phyloP scores from a whole-genome alignment of 2,888 invertebrate genomes.

The Anoplius nigerrimus region DNA sequence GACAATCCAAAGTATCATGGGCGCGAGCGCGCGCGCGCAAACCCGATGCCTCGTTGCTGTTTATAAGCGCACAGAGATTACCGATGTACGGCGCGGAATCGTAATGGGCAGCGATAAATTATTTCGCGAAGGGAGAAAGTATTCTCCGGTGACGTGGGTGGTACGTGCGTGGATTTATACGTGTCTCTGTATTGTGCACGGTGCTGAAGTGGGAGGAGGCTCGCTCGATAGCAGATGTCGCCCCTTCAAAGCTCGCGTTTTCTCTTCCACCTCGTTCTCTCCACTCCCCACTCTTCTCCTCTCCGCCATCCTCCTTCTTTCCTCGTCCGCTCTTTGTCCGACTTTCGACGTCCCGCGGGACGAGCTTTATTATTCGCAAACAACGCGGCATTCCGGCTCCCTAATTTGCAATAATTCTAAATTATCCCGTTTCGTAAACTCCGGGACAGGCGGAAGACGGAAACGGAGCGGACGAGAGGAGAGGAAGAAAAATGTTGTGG shows the following conservation, averaged over 20 bases:
- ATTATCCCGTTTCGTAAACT: conserved; percentile 65
- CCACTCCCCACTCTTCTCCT: conserved; percentile 21
- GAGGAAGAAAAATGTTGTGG: conserved; percentile 58
- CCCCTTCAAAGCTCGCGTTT: conserved; percentile 12
- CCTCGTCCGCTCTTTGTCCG: no score
- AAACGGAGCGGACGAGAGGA: conserved; percentile 47
- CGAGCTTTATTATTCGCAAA: conserved; percentile 61
- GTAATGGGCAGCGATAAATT: no score
- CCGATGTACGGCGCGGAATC: no score
- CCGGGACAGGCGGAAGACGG: conserved; percentile 53
- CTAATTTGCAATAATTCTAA: conserved; percentile 67
- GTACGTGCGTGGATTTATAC: no score
- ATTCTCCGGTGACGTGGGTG: conserved; percentile 8
- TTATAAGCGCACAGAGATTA: no score
- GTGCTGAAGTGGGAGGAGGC: no score
- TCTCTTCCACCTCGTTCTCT: background rate
- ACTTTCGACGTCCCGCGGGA: conserved; percentile 51
- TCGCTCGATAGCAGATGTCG: conserved; percentile 28
- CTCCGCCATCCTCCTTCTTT: conserved; percentile 21
- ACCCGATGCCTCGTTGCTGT: no score
- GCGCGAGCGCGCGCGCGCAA: no score
- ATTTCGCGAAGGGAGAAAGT: conserved; percentile 8
- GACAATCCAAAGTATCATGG: no score
- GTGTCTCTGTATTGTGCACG: no score
- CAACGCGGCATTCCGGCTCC: conserved; percentile 54